These are phyloP conservation scores for Atrina japonica DNA, from an alignment of 2,888 invertebrate species.

Conservation along the genomic window DNA sequence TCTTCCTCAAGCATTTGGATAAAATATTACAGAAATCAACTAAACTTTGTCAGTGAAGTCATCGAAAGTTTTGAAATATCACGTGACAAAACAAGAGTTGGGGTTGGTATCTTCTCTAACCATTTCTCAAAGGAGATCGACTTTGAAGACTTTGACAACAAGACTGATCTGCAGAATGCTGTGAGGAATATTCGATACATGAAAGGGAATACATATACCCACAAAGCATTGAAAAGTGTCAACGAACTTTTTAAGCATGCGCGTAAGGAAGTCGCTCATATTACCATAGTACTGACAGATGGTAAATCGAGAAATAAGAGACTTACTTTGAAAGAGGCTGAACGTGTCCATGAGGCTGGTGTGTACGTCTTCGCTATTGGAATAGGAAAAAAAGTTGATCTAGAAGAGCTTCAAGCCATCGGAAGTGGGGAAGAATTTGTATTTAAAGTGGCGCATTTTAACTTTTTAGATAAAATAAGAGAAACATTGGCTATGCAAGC, in stretches of 20 bases:
- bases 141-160: slow-evolving; percentile 40
- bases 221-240: slow-evolving; percentile 51
- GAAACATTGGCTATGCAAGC: slow-evolving; percentile 33
- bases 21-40: slow-evolving; percentile 61
- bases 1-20: slow-evolving; percentile 66
- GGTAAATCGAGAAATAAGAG: slow-evolving; percentile 44
- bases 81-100: slow-evolving; percentile 52
- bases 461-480: slow-evolving; percentile 45
- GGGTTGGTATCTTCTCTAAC: slow-evolving; percentile 51
- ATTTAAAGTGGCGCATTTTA: slow-evolving; percentile 48
- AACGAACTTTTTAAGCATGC: slow-evolving; percentile 35
- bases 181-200: slow-evolving; percentile 44
- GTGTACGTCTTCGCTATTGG: slow-evolving; percentile 54
- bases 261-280: slow-evolving; percentile 47
- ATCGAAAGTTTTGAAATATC: slow-evolving; percentile 58
- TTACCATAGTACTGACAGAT: slow-evolving; percentile 56
- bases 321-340: slow-evolving; percentile 44
- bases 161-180: slow-evolving; percentile 38
- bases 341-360: slow-evolving; percentile 44
- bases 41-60: slow-evolving; percentile 59
- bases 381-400: slow-evolving; percentile 43
- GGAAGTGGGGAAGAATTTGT: slow-evolving; percentile 57
- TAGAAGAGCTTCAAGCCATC: slow-evolving; percentile 59
- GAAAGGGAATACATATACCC: slow-evolving; percentile 51
- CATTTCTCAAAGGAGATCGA: slow-evolving; percentile 39